phyloP scores from a whole-genome alignment of 2,888 invertebrate genomes.

The Stenoptilia bipunctidactyla region DNA sequence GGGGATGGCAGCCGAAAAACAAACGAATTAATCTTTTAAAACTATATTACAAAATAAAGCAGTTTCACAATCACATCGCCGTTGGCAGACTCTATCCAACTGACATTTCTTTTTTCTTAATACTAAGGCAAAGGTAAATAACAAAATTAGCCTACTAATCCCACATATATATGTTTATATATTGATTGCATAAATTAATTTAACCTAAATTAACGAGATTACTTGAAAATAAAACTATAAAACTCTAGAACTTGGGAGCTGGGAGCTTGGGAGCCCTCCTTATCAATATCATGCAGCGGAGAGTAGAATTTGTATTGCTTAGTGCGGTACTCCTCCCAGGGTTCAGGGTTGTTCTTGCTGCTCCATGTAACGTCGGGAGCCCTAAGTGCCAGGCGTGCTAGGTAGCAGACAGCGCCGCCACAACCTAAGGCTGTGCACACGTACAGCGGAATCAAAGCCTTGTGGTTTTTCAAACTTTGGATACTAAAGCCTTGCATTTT shows the following conservation, averaged over 20 bases:
- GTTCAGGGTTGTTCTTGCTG: constrained; percentile 78
- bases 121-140: too few relatives aligned
- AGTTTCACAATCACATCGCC: too few relatives aligned
- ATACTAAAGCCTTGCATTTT: constrained; percentile 81
- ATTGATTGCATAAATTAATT: constrained; percentile 5
- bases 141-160: too few relatives aligned
- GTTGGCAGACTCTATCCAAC: too few relatives aligned
- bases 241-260: constrained; percentile 77
- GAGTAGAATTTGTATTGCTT: constrained; percentile 91
- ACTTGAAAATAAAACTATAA: constrained; percentile 31
- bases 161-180: too few relatives aligned
- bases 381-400: constrained; percentile 77
- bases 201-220: constrained; percentile 52
- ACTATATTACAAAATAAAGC: too few relatives aligned
- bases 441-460: constrained; percentile 85
- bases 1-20: too few relatives aligned
- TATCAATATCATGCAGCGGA: constrained; percentile 76
- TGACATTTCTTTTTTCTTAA: too few relatives aligned
- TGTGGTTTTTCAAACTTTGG: constrained; percentile 80
- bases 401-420: constrained; percentile 75
- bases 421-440: constrained; percentile 80
- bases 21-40: too few relatives aligned
- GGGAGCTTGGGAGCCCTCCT: constrained; percentile 74
- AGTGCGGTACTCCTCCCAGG: constrained; percentile 82
- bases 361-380: constrained; percentile 92